Evolutionary conservation across 2,888 invertebrate species (phyloP), one percentile per base, ranked within the genome.

Genomic region (Drosophila seclusa): DNA sequence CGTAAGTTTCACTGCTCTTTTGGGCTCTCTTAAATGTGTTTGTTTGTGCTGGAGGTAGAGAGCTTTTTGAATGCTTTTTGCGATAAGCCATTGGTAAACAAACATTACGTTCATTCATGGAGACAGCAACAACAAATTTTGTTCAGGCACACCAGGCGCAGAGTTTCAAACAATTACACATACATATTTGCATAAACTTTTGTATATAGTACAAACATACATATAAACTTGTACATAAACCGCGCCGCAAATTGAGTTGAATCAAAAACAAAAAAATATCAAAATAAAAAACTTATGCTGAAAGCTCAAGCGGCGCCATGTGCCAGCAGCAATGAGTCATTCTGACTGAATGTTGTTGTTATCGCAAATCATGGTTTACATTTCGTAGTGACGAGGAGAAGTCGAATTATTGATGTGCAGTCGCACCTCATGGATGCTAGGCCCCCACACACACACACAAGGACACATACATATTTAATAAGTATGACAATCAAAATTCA

Each of bases 81-180:
- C 66, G 73, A 76, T 70, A 80, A 73, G 76, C 75, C 76, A 74
- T 83, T 86, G 82, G 91, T 91, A 91, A 91, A 91, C 91, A 91
- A 91, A 91, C 79, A 77, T 64, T 83, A 82, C 89, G 87, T 91
- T 91, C 91, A 91, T 91, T 91, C 90, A 91, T 79, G 85, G 90
- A 90, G 88, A 80, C 84, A 90, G 76, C 73, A 64, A 78, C 68
- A 78, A 83, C 68, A 65, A 64, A 68, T 70, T 58, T 68, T 64
- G 61, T 68, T 65, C 72, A 55, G 50, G 40, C 49, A 50, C 66
- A 27, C 66, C 50, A 27, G 40, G 50, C 66, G 55, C 66, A 66
- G 65, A 66, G 42, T 40, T 69, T 31, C 63, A 59, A 54, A 62
- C 53, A 62, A 60, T 50, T n/a, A 50, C 38, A 72, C 36, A n/a